phyloP scores from a whole-genome alignment of 1,140 invertebrate genomes.

The Tyrophagus putrescentiae region DNA sequence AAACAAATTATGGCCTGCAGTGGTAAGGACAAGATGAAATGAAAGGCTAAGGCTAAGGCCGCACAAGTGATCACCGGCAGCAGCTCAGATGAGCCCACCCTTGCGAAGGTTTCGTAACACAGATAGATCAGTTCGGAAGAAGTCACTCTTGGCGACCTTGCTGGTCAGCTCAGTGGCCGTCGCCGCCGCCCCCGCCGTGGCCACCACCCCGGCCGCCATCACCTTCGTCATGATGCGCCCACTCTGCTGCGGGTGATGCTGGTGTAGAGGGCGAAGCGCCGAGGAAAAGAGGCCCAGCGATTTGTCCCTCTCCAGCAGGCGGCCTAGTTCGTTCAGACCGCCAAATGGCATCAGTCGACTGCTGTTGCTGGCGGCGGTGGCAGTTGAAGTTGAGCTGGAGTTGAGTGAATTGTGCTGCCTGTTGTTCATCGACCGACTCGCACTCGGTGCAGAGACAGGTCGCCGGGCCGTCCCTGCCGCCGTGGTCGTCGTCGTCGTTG shows the following conservation, averaged over 20 bases:
- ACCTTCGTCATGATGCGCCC: constrained; percentile 3
- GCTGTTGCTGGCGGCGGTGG: no score
- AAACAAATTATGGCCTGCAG: background rate
- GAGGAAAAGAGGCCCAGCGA: background rate
- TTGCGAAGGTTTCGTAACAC: constrained; percentile 15
- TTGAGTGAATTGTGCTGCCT: no score
- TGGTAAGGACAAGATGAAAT: no score
- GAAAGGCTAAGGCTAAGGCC: no score
- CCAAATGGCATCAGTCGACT: no score
- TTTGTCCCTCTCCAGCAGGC: background rate
- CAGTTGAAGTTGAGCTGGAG: no score
- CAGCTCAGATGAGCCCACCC: constrained; percentile 12
- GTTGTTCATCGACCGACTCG: no score
- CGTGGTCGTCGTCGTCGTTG: no score
- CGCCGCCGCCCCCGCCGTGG: background rate
- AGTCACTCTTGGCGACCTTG: constrained; percentile 8
- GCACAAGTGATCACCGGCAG: no score
- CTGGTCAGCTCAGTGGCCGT: background rate
- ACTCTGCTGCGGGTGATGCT: background rate
- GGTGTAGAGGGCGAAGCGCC: background rate
- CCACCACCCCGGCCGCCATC: background rate
- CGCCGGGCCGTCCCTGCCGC: no score
- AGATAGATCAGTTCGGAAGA: constrained; percentile 16
- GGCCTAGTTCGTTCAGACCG: no score
- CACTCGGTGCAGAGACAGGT: no score